Conservation (phyloP, 2,888 invertebrate species). For the Carterocephalus palaemon region DNA sequence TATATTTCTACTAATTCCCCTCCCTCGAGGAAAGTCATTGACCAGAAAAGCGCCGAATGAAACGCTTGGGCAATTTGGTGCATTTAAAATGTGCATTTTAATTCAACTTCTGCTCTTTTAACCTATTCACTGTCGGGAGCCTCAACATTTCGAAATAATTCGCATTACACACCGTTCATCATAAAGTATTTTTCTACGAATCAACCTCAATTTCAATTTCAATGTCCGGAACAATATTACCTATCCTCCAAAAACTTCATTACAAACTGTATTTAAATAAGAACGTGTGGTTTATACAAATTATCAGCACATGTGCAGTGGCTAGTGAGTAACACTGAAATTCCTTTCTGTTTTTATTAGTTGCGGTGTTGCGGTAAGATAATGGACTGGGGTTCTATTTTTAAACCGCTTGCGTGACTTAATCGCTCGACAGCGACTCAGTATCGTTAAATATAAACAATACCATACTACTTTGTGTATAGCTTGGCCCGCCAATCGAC, state of each 20-base stretch:
- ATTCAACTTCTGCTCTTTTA: neutral
- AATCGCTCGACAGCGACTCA: no score
- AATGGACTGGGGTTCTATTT: no score
- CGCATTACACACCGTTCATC: conserved; percentile 9
- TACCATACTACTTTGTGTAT: no score
- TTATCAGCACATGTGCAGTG: conserved; percentile 31
- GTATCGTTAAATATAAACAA: no score
- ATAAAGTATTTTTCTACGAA: conserved; percentile 2
- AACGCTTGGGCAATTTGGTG: conserved; percentile 1
- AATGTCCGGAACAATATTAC: neutral
- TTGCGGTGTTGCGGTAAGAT: conserved; percentile 66
- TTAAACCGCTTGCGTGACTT: no score
- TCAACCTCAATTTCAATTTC: neutral
- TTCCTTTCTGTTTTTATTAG: conserved; percentile 72
- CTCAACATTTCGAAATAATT: neutral
- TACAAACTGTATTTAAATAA: conserved; percentile 9
- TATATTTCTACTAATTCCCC: neutral
- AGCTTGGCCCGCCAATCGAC: no score
- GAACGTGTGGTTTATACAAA: conserved; percentile 24
- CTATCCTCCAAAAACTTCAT: conserved; percentile 1
- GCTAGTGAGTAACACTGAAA: conserved; percentile 45
- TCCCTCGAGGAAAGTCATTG: neutral
- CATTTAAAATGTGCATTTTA: conserved; percentile 1
- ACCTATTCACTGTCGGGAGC: conserved; percentile 3
- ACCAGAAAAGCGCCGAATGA: conserved; percentile 5